Percentiles rank a stretch among this genome's conserved stretches.
Conservation (phyloP, 2,113 vertebrate species). For the Phylloscopus trochiloides region DNA sequence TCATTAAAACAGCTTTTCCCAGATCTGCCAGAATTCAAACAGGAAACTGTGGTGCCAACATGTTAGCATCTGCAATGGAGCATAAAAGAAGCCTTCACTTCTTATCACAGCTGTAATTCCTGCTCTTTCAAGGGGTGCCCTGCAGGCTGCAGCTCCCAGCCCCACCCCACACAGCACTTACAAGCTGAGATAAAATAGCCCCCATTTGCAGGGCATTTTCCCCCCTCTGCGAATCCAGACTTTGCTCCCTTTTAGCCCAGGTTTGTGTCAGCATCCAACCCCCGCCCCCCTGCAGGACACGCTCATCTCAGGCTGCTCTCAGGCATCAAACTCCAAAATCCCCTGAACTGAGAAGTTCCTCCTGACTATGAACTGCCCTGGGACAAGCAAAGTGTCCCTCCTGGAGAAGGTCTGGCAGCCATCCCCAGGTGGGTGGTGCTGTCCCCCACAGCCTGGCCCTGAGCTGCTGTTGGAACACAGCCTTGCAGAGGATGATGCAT, state of each 20-base stretch:
- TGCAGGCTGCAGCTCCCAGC: background rate
- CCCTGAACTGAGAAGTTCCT: background rate
- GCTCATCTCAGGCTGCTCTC: background rate
- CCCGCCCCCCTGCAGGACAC: rapidly evolving
- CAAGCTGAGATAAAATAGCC: background rate
- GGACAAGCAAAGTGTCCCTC: background rate
- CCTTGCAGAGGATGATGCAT: background rate
- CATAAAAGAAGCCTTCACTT: background rate
- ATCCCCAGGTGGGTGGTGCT: no score
- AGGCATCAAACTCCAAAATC: background rate
- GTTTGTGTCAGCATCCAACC: background rate
- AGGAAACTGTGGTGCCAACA: background rate
- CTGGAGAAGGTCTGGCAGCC: background rate
- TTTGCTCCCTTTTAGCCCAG: background rate
- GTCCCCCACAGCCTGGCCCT: background rate
- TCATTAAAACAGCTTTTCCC: background rate
- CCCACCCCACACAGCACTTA: background rate
- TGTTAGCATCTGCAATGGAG: rapidly evolving
- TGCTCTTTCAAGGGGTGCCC: background rate
- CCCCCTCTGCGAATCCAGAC: background rate
- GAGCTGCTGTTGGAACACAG: background rate
- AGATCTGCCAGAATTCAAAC: background rate
- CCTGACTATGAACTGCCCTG: background rate
- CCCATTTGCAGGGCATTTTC: background rate
- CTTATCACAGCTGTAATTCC: rapidly evolving